These are phyloP conservation scores for Phalacrocorax aristotelis DNA, from an alignment of 2,113 vertebrate genomes.

Conservation along the genomic window DNA sequence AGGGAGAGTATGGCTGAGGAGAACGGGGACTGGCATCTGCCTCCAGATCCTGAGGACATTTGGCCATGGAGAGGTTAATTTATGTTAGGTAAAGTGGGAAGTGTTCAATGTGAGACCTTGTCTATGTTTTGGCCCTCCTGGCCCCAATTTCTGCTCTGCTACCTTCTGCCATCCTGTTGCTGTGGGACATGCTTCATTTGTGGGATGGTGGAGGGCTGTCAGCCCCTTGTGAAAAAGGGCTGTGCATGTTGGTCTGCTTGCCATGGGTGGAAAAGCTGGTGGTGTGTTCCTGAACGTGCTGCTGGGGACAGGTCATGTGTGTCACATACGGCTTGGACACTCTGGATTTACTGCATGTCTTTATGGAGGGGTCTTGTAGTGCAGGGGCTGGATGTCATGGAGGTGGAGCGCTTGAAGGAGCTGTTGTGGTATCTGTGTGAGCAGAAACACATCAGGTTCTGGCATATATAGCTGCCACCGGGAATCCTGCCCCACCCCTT, in stretches of 20 bases:
- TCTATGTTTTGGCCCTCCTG: background rate
- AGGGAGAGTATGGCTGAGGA: background rate
- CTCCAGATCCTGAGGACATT: background rate
- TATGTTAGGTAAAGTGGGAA: background rate
- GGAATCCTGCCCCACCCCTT: background rate
- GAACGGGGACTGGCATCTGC: background rate
- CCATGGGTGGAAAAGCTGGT: background rate
- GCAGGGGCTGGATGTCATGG: rapidly evolving
- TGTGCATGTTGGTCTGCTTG: rapidly evolving
- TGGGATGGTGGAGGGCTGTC: background rate
- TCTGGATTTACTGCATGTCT: background rate
- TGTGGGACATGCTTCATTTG: background rate
- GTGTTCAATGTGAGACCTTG: background rate
- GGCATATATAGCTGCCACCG: rapidly evolving
- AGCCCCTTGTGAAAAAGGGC: background rate
- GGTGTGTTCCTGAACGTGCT: background rate
- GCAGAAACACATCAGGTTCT: background rate
- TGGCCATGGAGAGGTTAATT: rapidly evolving
- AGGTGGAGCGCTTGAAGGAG: background rate
- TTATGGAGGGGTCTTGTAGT: rapidly evolving
- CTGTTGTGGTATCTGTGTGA: rapidly evolving
- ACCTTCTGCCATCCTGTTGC: background rate
- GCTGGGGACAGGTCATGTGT: rapidly evolving
- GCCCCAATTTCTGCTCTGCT: background rate
- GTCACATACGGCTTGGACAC: rapidly evolving